These are phyloP conservation scores for Scaptodrosophila latifasciaeformis DNA, from an alignment of 2,888 invertebrate genomes.

Conservation along the genomic window DNA sequence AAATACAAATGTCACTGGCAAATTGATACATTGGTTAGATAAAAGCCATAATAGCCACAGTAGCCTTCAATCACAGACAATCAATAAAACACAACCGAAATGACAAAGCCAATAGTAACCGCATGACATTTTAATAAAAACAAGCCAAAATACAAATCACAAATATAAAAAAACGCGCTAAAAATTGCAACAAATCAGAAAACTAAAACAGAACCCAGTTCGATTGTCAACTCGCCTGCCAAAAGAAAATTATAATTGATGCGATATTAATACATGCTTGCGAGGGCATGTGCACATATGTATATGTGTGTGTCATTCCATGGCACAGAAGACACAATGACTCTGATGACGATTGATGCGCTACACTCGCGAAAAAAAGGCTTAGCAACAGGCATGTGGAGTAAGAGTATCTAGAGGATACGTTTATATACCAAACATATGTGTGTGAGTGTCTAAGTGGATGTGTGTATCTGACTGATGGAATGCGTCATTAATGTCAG, in stretches of 20 bases:
- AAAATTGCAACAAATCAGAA: conserved; percentile 53
- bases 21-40: conserved; percentile 27
- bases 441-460: neutral
- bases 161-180: neutral
- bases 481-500: conserved; percentile 62
- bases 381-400: conserved; percentile 34
- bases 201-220: conserved; percentile 43
- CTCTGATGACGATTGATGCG: conserved; percentile 55
- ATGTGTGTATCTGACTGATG: conserved; percentile 44
- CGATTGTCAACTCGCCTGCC: conserved; percentile 45
- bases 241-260: conserved; percentile 63
- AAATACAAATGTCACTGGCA: conserved; percentile 40
- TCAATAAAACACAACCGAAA: neutral
- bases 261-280: conserved; percentile 60
- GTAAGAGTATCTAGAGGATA: neutral
- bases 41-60: conserved; percentile 7
- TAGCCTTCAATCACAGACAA: too few species aligned
- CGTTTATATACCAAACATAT: too few species aligned
- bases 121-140: neutral
- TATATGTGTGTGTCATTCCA: too few species aligned
- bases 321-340: too few species aligned
- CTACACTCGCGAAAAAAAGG: conserved; percentile 59
- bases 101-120: too few species aligned
- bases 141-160: conserved; percentile 9
- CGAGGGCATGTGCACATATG: conserved; percentile 4